A percentile compares a stretch with the other conserved stretches of the same genome.
Conservation (phyloP, 2,113 vertebrate species). For the Talpa occidentalis region DNA sequence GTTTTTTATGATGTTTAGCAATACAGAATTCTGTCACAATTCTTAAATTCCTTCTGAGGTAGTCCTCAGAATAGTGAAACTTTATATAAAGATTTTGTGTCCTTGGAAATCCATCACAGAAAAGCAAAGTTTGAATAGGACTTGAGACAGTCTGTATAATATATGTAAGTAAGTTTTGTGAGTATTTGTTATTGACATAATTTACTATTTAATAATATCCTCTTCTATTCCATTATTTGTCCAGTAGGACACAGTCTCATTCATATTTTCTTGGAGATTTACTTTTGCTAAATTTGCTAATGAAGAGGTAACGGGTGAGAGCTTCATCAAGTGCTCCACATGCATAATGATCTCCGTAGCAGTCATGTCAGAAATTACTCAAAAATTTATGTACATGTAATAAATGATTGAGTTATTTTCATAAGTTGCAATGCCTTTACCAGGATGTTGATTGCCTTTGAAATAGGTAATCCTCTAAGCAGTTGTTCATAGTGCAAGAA, state of each 20-base stretch:
- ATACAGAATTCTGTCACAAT: not conserved
- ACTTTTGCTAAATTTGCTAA: not conserved
- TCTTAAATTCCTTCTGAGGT: not conserved
- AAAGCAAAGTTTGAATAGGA: not conserved
- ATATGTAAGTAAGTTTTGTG: not conserved
- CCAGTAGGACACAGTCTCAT: not conserved
- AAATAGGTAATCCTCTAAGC: constrained; percentile 2
- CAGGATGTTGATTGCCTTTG: not conserved
- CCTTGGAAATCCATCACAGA: not conserved
- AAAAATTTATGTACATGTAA: not conserved
- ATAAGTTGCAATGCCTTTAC: not conserved
- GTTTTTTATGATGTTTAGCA: not conserved
- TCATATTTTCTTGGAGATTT: not conserved
- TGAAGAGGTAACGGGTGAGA: not conserved
- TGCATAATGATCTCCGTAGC: not conserved
- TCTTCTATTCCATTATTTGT: not conserved
- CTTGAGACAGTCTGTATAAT: not conserved
- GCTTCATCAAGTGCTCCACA: not conserved
- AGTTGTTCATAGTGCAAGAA: not conserved
- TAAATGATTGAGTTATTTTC: constrained; percentile 18
- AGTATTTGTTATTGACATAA: not conserved
- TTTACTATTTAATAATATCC: not conserved
- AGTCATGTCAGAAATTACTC: not conserved
- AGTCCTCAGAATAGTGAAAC: not conserved
- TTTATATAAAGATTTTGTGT: not conserved